Evolutionary conservation across 2,113 vertebrate species (phyloP).

Genomic region (Lepus timidus): DNA sequence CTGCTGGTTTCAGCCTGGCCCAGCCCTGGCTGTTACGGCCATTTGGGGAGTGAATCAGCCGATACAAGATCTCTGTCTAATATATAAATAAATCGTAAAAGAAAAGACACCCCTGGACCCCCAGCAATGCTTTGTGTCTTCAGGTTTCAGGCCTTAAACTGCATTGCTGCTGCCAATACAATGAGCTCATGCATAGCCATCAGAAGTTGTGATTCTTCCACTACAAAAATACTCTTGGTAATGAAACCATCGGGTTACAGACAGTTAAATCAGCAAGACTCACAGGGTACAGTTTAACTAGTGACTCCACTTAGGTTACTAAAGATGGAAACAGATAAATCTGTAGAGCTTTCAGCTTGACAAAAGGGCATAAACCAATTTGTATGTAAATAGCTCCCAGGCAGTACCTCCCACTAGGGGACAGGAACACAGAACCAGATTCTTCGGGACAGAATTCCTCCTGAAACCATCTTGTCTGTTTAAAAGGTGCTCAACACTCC

Average conservation of each 20-base stretch:
- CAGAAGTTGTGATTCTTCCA: not conserved
- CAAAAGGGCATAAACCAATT: conserved; percentile 46
- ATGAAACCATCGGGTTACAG: not conserved
- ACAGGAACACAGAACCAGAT: not conserved
- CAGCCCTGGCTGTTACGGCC: too few relatives aligned
- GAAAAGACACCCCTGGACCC: too few relatives aligned
- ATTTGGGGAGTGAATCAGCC: too few relatives aligned
- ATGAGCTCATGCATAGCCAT: not conserved
- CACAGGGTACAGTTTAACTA: not conserved
- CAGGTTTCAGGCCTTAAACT: not conserved
- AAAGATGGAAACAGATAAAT: conserved; percentile 11
- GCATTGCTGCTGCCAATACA: not conserved
- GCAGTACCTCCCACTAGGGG: not conserved
- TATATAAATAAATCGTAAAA: too few relatives aligned
- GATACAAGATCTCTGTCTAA: too few relatives aligned
- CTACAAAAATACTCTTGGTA: not conserved
- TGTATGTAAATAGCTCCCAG: conserved; percentile 4
- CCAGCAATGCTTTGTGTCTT: accelerated
- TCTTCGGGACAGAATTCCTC: not conserved
- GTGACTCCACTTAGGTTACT: not conserved
- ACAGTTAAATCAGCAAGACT: not conserved
- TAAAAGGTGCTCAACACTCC: not conserved
- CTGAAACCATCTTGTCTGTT: not conserved
- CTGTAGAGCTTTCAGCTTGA: not conserved
- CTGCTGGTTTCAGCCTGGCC: too few relatives aligned